These are phyloP conservation scores for Athripsodes cinereus DNA, from an alignment of 2,888 invertebrate genomes.

Conservation along the genomic window DNA sequence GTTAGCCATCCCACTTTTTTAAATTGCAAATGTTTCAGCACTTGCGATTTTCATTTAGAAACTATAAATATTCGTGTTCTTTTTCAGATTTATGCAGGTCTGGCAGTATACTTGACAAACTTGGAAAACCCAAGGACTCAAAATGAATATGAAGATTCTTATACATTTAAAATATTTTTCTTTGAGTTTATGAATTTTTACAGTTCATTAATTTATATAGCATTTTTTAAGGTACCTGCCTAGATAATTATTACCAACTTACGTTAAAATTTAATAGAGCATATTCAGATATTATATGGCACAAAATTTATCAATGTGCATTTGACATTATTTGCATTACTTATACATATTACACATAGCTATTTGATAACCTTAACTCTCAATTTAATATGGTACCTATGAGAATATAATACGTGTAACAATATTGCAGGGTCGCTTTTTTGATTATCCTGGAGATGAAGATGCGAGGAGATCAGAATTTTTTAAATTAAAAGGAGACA, in stretches of 20 bases:
- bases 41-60: no score
- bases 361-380: no score
- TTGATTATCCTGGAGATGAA: slow-evolving; percentile 80
- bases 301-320: no score
- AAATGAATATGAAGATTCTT: slow-evolving; percentile 95
- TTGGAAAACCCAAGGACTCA: slow-evolving; percentile 92
- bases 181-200: slow-evolving; percentile 99
- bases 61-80: slow-evolving; percentile 11
- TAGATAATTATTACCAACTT: no score
- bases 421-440: slow-evolving; percentile 67
- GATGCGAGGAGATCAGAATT: slow-evolving; percentile 69
- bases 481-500: slow-evolving; percentile 73
- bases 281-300: no score
- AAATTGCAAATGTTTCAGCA: no score
- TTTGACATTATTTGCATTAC: no score
- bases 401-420: no score
- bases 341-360: no score
- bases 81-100: slow-evolving; percentile 70
- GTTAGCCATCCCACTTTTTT: no score
- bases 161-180: slow-evolving; percentile 95
- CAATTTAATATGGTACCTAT: no score
- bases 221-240: slow-evolving; percentile 96
- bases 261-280: no score
- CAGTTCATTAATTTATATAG: slow-evolving; percentile 97
- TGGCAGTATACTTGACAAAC: slow-evolving; percentile 82